Evolutionary conservation across 2,113 vertebrate genomes (phyloP), one percentile per base, ranked within the genome.

Genomic region (Ondatra zibethicus): DNA sequence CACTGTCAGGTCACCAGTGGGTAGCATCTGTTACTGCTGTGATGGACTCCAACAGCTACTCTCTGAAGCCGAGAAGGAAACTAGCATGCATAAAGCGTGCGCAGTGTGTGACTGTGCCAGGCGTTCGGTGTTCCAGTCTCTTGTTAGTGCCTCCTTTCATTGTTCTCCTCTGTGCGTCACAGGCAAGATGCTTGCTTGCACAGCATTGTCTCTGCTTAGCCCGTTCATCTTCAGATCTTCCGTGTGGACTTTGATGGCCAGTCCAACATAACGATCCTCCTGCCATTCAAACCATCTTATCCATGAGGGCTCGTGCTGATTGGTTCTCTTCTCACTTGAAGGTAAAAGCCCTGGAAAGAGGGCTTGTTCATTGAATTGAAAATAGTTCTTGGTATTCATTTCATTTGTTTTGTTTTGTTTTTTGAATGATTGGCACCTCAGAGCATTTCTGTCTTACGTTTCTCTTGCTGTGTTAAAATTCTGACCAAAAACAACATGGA

Each of bases 41-140:
- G 50, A 12, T 36, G 13, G 12, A n/a, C n/a, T n/a, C 36, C 5
- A 42, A 70, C 17, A 4, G 23, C 55, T 17, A n/a, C 31, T 73
- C 72, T 2, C 2, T 0, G 17, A 52, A 27, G 47, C 0, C 33
- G 75, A 68, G 39, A 23, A 10, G 36, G n/a, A 36, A 50, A 52
- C 13, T 4, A 0, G 21, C 36, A 33, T 0, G 14, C 3, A 0
- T 3, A 29, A 14, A 72, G 52, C 45, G 33, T 11, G 77, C 7
- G 1, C 19, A 0, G 9, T 3, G 12, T 47, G 52, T 0, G 0
- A 19, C 82, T 61, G 14, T 47, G 55, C 45, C 36, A 17, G 72
- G 58, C 19, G 0, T 72, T 66, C 3, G 52, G 7, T 14, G 10
- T 6, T 5, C 1, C 3, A 1, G 3, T 12, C 63, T n/a, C 75